phyloP scores from a whole-genome alignment of 2,113 vertebrate species.

The Aleadryas rufinucha region DNA sequence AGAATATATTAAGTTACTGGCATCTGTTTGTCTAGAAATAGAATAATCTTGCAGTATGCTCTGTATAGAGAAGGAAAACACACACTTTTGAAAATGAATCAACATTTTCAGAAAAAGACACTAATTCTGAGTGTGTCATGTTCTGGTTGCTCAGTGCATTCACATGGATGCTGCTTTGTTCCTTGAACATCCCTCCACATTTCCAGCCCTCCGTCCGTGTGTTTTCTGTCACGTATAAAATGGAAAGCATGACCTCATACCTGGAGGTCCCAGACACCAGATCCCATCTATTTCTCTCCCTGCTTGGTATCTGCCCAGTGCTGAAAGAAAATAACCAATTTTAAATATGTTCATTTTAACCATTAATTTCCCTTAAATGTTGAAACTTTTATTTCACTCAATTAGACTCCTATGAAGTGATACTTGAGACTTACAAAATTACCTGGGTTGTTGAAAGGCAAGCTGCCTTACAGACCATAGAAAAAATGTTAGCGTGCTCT shows the following conservation, averaged over 20 bases:
- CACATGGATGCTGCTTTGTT: not conserved
- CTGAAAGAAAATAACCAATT: not conserved
- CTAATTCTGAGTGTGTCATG: not conserved
- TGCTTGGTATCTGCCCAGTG: not conserved
- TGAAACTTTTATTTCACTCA: not conserved
- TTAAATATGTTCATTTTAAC: not conserved
- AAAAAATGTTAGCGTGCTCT: not conserved
- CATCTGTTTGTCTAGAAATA: slow-evolving; percentile 55
- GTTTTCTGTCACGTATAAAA: accelerated
- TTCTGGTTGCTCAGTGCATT: not conserved
- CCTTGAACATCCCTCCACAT: not conserved
- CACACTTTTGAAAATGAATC: slow-evolving; percentile 21
- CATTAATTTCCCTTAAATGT: not conserved
- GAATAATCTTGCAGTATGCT: slow-evolving; percentile 19
- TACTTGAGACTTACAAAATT: not conserved
- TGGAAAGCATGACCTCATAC: not conserved
- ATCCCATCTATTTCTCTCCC: not conserved
- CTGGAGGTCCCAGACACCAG: not conserved
- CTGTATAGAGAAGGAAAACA: slow-evolving; percentile 14
- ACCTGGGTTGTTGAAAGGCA: not conserved
- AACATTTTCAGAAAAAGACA: not conserved
- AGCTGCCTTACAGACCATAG: not conserved
- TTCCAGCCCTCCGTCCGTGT: not conserved
- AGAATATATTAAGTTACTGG: slow-evolving; percentile 51
- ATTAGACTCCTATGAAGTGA: not conserved